phyloP scores from a whole-genome alignment of 2,888 invertebrate genomes.

The Oscheius myriophilus region DNA sequence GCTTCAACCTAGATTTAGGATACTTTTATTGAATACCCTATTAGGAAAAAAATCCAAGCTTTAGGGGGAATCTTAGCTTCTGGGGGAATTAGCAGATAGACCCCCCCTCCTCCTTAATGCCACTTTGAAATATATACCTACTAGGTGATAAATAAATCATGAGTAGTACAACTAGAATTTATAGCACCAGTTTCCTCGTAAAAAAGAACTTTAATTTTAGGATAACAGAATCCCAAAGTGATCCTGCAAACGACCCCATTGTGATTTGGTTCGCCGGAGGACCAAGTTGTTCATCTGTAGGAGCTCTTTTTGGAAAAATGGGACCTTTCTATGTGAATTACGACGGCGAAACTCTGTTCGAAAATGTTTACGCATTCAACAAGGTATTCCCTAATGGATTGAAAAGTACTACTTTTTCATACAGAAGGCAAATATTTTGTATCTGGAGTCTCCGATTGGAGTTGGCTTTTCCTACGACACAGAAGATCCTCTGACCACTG shows the following conservation, averaged over 20 bases:
- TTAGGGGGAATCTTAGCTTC: no score
- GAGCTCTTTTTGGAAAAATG: constrained; percentile 64
- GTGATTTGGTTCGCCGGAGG: constrained; percentile 74
- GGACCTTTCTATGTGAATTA: constrained; percentile 72
- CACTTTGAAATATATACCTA: no score
- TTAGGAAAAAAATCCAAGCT: no score
- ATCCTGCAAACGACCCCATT: constrained; percentile 71
- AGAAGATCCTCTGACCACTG: constrained; percentile 32
- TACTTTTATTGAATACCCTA: no score
- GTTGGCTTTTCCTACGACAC: constrained; percentile 69
- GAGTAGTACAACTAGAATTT: no score
- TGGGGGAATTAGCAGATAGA: no score
- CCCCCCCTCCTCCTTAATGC: no score
- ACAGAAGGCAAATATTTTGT: constrained; percentile 74
- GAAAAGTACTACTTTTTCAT: no score
- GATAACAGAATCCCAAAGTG: constrained; percentile 72
- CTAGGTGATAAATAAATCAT: no score
- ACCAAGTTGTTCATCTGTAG: constrained; percentile 59
- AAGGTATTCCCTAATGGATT: no score
- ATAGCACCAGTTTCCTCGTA: no score
- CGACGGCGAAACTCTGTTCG: constrained; percentile 63
- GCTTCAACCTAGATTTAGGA: no score
- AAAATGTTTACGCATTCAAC: constrained; percentile 70
- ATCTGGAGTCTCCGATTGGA: constrained; percentile 73
- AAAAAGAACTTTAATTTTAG: constrained; percentile 56